Evolutionary conservation across 2,113 vertebrate species (phyloP), one percentile per base, ranked within the genome.

Genomic region (Sitta europaea): DNA sequence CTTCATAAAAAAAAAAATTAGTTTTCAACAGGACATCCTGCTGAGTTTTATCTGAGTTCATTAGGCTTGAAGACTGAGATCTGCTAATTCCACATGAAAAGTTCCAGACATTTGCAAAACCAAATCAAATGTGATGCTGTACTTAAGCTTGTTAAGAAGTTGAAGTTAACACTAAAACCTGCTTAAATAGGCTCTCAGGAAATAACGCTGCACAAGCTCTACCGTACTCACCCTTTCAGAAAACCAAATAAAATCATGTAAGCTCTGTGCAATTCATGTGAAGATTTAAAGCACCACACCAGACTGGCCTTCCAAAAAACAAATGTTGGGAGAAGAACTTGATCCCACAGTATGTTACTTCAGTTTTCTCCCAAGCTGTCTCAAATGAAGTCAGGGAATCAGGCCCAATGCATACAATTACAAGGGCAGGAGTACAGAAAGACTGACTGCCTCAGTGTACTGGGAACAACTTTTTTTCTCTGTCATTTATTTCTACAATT

Each of bases 61-160:
- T 94, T 96, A 96, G 89, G 68, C 83, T 90, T 93, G 87, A 92
- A 95, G 94, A 91, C 87, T 36, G 89, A 94, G 92, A 85, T 91
- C 76, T 79, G 31, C 86, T 96, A 96, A 96, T 94, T 94, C 95
- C 95, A 70, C 82, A 54, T 88, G 92, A 96, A 96, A 97, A 96
- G 67, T 86, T 67, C n/a, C 61, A 96, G 88, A 77, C 51, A 62
- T 35, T 42, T 73, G 55, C 68, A 59, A 76, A 95, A 88, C 77
- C 87, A 89, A 95, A 92, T 66, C 78, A 90, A 43, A 84, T 24
- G 23, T 38, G 88, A 76, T 43, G 74, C 81, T 76, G 35, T 63
- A 84, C 61, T 29, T 83, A 83, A 89, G 97, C 92, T 89, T 86
- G 90, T 86, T 91, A 94, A 59, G 59, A 88, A 92, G 70, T 72